Evolutionary conservation across 2,797 vertebrate genomes (phyloP), one percentile per base, ranked within the genome.

Genomic region (Morelia viridis): DNA sequence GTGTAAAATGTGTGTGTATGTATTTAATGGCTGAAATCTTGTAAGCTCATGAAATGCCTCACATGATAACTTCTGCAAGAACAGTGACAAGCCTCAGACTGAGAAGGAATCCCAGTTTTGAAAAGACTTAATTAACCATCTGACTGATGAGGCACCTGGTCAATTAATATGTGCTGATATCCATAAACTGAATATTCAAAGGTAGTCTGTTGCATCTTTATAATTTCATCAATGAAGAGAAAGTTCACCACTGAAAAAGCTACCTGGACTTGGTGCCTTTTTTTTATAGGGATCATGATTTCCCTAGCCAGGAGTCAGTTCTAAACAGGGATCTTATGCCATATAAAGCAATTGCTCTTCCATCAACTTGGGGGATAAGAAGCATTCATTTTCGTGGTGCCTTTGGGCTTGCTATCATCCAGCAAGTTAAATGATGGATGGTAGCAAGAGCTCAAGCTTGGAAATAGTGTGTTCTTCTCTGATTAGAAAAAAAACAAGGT

Each of bases 371-470:
- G 57, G 61, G 35, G 15, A 0, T 10, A 91, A 60, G 3, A 80
- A 87, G 4, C 1, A 65, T 94, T 93, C 92, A 86, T 5, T 90
- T 94, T 91, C 4, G 61, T 90, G 22, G 19, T 90, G 46, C 26
- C 3, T 60, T 31, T 22, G 93, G 94, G 80, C 24, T 1, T 35
- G 86, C 62, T 22, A 91, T 31, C 1, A 5, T 90, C 94, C 86
- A 87, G 50, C 1, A 89, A 95, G 53, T 68, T 89, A 93, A 94
- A 94, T 61, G 94, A 96, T 68, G 28, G 95, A 91, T 50, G 92
- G 89, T 91, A 84, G 91, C 93, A 91, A 93, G 68, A 92, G 56
- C 4, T 56, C 60, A 22, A 91, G 87, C 93, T 94, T 95, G 93
- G 46, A 91, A 94, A 93, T 88, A 76, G 65, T 84, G 64, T 85